Base-by-base conservation (phyloP, 2,797 vertebrate genomes). In the Echeneis naucrates region DNA sequence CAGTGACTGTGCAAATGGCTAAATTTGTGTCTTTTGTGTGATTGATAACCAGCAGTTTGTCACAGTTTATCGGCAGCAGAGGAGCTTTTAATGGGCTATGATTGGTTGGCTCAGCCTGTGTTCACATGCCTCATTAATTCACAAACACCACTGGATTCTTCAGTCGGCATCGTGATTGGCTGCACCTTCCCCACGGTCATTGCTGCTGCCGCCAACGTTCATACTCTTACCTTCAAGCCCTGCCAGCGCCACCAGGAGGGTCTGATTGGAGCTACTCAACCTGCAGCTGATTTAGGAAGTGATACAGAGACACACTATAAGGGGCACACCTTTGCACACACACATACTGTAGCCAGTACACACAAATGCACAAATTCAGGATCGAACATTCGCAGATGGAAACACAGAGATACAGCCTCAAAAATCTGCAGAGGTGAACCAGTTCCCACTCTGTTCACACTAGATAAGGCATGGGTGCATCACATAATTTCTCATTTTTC, bases 101-200 rank as follows among this genome's bases (percentile, higher is more conserved):
- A 92, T 90, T 87, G 86, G 87, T 86, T 88, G 74, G 72, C 73
- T 83, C 82, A 45, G 59, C 80, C 82, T 30, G 55, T 68, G 68
- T 73, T 23, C 63, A 62, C 72, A 85, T 45, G 86, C 89, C 86
- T 91, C 89, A 91, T 94, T 92, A 92, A 91, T 90, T 90, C 78
- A 75, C 81, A 81, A 64, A 80, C 27, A 51, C 73, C 61, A 30
- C 58, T 78, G 79, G 73, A 78, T 83, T 80, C 82, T 75, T 80
- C 86, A 79, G 78, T 88, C 83, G 83, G 83, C 74, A 72, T 78
- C 72, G 72, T 79, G 87, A 90, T 90, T 87, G 84, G 82, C 68
- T 69, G 50, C 50, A 68, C 26, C 54, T 59, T 50, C n/a, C 37
- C 37, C 52, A 14, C 77, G 50, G 51, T 35, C 23, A 8, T 13